Conservation (phyloP, 1,140 invertebrate genomes). For the Eubasilissa regina region DNA sequence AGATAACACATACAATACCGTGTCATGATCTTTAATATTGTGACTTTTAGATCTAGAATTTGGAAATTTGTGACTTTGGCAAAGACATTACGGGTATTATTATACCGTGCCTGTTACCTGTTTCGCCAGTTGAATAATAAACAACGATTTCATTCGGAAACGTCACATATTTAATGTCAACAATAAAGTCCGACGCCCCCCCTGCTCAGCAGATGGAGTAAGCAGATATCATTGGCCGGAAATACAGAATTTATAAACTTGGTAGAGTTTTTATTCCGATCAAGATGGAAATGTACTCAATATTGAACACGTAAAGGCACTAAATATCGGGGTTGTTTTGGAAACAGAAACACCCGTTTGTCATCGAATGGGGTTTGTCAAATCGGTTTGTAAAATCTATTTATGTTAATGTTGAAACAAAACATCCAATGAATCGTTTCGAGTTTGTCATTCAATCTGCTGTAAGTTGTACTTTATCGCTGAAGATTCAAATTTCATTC, state of each 20-base stretch:
- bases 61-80: slow-evolving; percentile 33
- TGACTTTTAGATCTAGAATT: slow-evolving; percentile 25
- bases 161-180: slow-evolving; percentile 49
- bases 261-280: slow-evolving; percentile 24
- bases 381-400: slow-evolving; percentile 39
- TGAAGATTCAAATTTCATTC: background rate
- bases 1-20: slow-evolving; percentile 37
- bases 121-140: slow-evolving; percentile 39
- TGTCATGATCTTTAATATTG: slow-evolving; percentile 39
- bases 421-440: slow-evolving; percentile 33
- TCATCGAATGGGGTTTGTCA: slow-evolving; percentile 18
- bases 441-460: slow-evolving; percentile 9
- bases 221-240: slow-evolving; percentile 41
- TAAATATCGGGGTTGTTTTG: slow-evolving; percentile 33
- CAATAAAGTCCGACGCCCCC: slow-evolving; percentile 46
- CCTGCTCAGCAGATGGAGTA: slow-evolving; percentile 19
- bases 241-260: slow-evolving; percentile 40
- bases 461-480: slow-evolving; percentile 18
- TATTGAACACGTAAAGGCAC: slow-evolving; percentile 42
- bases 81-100: slow-evolving; percentile 39
- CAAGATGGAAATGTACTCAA: slow-evolving; percentile 40
- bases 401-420: slow-evolving; percentile 35
- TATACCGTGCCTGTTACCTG: slow-evolving; percentile 42
- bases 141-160: slow-evolving; percentile 48
- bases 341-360: slow-evolving; percentile 25